phyloP scores from a whole-genome alignment of 2,888 invertebrate genomes.

The Anorthoa munda region DNA sequence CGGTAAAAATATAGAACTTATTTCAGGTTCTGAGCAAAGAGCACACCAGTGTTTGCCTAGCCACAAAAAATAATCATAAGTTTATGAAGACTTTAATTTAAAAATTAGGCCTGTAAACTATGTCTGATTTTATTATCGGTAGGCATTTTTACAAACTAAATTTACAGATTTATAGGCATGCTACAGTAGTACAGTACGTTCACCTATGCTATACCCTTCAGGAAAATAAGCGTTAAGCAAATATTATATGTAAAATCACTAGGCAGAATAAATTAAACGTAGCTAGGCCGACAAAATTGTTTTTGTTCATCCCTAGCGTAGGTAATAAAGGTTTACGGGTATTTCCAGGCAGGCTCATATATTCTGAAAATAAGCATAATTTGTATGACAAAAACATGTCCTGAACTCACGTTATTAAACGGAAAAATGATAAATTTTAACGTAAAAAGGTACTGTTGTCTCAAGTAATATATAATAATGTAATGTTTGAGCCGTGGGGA shows the following conservation, averaged over 20 bases:
- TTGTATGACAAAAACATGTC: slow-evolving; percentile 65
- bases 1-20: no score
- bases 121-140: not conserved
- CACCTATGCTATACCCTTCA: slow-evolving; percentile 2
- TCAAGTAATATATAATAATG: no score
- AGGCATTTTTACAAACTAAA: not conserved
- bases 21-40: no score
- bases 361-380: slow-evolving; percentile 63
- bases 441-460: slow-evolving; percentile 2
- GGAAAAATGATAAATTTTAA: slow-evolving; percentile 32
- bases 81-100: no score
- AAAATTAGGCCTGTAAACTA: not conserved
- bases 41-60: no score
- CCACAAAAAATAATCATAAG: no score
- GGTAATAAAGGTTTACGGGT: slow-evolving; percentile 57
- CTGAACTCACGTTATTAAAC: slow-evolving; percentile 42
- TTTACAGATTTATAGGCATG: not conserved
- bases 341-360: slow-evolving; percentile 53
- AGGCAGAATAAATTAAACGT: slow-evolving; percentile 45
- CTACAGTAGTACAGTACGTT: not conserved
- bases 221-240: not conserved
- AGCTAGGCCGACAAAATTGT: slow-evolving; percentile 52
- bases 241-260: slow-evolving; percentile 35
- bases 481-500: no score
- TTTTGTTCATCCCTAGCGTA: slow-evolving; percentile 54